phyloP scores from a whole-genome alignment of 1,140 invertebrate species.

The Hirudo medicinalis region DNA sequence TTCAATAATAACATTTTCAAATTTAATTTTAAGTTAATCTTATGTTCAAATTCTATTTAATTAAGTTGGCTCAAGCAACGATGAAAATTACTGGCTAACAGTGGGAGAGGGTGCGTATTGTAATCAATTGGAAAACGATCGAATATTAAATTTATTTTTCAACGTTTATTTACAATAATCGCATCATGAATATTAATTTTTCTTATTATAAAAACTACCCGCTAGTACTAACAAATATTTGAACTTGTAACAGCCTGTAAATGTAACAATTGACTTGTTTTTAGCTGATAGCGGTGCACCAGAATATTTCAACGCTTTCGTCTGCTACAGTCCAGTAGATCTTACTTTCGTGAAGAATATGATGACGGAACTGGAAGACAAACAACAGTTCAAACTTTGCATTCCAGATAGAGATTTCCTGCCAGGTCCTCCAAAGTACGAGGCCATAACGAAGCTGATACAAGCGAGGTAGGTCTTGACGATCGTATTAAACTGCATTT shows the following conservation, averaged over 20 bases:
- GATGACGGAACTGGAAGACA: slow-evolving; percentile 32
- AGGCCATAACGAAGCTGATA: slow-evolving; percentile 35
- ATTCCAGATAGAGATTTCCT: slow-evolving; percentile 36
- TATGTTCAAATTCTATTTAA: background rate
- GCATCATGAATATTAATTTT: no score
- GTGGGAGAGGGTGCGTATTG: background rate
- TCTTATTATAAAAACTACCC: no score
- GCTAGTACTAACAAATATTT: no score
- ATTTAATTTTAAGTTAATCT: no score
- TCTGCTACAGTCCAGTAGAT: slow-evolving; percentile 38
- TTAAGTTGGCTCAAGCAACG: background rate
- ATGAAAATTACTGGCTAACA: background rate
- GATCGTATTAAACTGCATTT: no score
- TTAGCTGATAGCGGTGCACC: slow-evolving; percentile 23
- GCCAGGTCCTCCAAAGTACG: slow-evolving; percentile 32
- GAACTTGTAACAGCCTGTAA: no score
- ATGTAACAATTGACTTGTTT: no score
- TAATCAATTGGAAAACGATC: background rate
- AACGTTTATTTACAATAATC: no score
- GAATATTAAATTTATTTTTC: background rate
- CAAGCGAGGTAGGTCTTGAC: slow-evolving; percentile 32
- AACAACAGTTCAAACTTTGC: slow-evolving; percentile 34
- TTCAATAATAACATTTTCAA: no score
- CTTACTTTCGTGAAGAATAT: slow-evolving; percentile 35
- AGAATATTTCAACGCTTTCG: slow-evolving; percentile 38